Base-by-base conservation (phyloP, 2,113 vertebrate species). In the Eptesicus fuscus region DNA sequence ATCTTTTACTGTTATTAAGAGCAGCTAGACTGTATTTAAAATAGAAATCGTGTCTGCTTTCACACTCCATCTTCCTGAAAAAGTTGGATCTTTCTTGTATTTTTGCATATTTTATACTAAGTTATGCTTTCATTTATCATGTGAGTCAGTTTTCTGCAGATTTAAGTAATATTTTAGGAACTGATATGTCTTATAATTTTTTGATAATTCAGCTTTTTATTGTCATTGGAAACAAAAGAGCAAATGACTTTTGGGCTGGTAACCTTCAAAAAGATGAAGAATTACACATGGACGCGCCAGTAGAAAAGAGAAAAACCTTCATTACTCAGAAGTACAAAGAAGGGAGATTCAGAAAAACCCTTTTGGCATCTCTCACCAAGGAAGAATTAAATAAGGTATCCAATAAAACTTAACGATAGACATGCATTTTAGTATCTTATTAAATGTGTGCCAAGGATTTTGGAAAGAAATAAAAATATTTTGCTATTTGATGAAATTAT, bases 211-310 rank as follows among this genome's bases (percentile, higher is more conserved):
- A 99, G 99, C 98, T 99, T 95, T 99, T 99, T 97, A 98, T 99
- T 32, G 96, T 98, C 71, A 99, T 99, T 97, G 99, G 99, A 93
- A 99, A 99, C 98, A 98, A 98, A 97, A 99, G 98, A 44, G 99
- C 99, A 79, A 99, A 99, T 98, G 98, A 98, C 92, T 99, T 99
- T 98, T 99, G 99, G 99, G 99, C 99, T 69, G 99, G 99, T 93
- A 99, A 98, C 96, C 99, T 99, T 89, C 98, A 98, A 84, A 95
- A 98, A 85, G 99, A 99, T 91, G 99, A 99, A 96, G 98, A 99
- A 78, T 96, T 99, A 92, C 97, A 98, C 71, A 93, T 98, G 91
- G 98, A 99, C 77, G 98, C 98, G 1, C 98, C 98, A 9, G 96
- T 98, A 2, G 99, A 99, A 97, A 99, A 98, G 97, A 99, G 99